Base-by-base conservation (phyloP, 2,888 invertebrate genomes). In the Caradrina clavipalpis region DNA sequence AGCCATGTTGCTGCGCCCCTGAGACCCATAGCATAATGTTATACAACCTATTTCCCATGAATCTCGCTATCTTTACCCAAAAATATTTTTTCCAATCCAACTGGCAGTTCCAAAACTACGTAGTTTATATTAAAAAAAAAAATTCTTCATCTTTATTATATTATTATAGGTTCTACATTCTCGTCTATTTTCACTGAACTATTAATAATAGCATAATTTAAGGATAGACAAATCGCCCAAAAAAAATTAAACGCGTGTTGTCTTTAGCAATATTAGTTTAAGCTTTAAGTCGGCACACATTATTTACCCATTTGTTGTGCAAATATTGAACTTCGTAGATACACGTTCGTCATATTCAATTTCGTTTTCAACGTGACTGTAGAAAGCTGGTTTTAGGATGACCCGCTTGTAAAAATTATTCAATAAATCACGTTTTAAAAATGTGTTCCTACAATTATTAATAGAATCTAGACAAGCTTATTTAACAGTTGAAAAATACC, bases 281-380 rank as follows among this genome's bases (percentile, higher is more conserved):
- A 83, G 85, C 83, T 82, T 82, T 86, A 86, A 87, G 81, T 81
- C 80, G 82, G 85, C 84, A 81, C 83, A 84, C 85, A 83, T 84
- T 89, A 86, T 92, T 91, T 92, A 90, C 89, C 91, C 91, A 93
- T 94, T 93, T 92, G 90, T 87, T 89, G 83, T 81, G 76, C 86
- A 90, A 93, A 94, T 91, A 93, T 93, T 92, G 74, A 83, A 80
- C 83, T 80, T 84, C 59, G 86, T 87, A 74, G 83, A 84, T 83
- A 80, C 86, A 85, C 85, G 86, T 88, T 86, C 84, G 83, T 80
- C 83, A 84, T 90, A 88, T 91, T 91, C 83, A 87, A 90, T 91
- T 91, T 91, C 89, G 84, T 89, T 91, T 91, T 91, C 83, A 87
- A 75, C 78, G 79, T 87, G 80, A 60, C 78, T 83, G 69, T 78